Percentiles rank a stretch among this genome's conserved stretches.
phyloP scores from a whole-genome alignment of 2,113 vertebrate genomes.

The Tretioscincus oriximinensis region DNA sequence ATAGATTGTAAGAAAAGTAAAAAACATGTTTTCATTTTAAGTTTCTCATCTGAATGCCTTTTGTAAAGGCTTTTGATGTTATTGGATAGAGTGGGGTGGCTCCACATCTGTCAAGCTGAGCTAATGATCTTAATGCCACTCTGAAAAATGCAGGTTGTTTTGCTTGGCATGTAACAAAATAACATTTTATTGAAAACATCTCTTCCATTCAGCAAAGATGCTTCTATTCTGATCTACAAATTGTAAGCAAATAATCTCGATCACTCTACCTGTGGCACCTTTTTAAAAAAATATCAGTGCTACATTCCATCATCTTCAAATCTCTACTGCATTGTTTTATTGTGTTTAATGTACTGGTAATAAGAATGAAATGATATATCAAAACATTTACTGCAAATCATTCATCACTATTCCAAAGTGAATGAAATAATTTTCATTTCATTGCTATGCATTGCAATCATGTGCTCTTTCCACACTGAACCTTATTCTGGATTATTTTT shows the following conservation, averaged over 20 bases:
- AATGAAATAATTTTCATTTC: constrained; percentile 24
- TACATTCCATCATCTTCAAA: neutral
- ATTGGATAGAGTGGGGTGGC: neutral
- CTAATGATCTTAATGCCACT: neutral
- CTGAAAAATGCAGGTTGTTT: neutral
- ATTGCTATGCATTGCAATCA: constrained; percentile 32
- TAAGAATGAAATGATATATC: constrained; percentile 19
- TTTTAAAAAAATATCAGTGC: too few relatives aligned
- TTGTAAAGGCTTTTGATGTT: neutral
- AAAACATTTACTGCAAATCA: neutral
- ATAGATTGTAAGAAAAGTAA: neutral
- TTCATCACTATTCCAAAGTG: constrained; percentile 31
- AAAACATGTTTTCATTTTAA: neutral
- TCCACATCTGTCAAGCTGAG: neutral
- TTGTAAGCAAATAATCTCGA: neutral
- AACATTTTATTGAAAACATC: too few relatives aligned
- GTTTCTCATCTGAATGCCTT: neutral
- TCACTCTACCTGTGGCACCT: neutral
- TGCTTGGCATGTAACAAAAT: too few relatives aligned
- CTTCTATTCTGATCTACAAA: too few relatives aligned
- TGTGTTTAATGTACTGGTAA: neutral
- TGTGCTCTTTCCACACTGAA: too few relatives aligned
- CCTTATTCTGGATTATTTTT: too few relatives aligned
- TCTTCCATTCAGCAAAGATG: too few relatives aligned
- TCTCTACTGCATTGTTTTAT: neutral